A percentile compares a stretch with the other conserved stretches of the same genome.
Conservation (phyloP, 2,888 invertebrate genomes). For the Protula sp. region DNA sequence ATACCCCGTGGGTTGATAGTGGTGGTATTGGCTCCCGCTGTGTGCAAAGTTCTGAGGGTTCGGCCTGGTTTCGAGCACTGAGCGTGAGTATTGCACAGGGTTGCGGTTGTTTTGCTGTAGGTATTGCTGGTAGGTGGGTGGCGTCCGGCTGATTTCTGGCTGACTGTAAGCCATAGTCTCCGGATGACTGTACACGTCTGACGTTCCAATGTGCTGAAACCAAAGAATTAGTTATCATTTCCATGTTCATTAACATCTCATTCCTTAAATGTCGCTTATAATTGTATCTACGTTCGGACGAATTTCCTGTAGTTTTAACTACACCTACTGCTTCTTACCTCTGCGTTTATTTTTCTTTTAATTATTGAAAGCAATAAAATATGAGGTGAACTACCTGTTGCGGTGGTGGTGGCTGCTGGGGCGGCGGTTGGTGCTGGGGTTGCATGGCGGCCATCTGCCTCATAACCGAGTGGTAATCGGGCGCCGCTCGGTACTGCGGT, state of each 20-base stretch:
- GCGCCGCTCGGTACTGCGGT: constrained; percentile 68
- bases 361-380: too few relatives aligned
- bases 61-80: not conserved
- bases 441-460: constrained; percentile 16
- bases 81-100: not conserved
- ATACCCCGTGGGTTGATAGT: constrained; percentile 3
- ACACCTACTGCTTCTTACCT: too few relatives aligned
- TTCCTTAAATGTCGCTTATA: too few relatives aligned
- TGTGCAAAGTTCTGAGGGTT: not conserved
- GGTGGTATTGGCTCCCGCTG: not conserved
- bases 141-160: constrained; percentile 28
- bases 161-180: constrained; percentile 32
- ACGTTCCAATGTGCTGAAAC: too few relatives aligned
- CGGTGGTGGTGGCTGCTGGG: too few relatives aligned
- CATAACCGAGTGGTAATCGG: constrained; percentile 71
- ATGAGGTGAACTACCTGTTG: too few relatives aligned
- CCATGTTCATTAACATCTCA: too few relatives aligned
- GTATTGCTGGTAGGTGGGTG: constrained; percentile 2
- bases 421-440: constrained; percentile 6
- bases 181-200: constrained; percentile 23
- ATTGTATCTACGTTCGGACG: too few relatives aligned
- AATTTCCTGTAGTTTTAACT: too few relatives aligned
- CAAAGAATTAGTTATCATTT: too few relatives aligned
- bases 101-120: not conserved
- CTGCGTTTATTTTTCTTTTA: too few relatives aligned